A percentile compares a stretch with the other conserved stretches of the same genome.
These are phyloP conservation scores for Kryptolebias ocellatus DNA, from an alignment of 2,797 vertebrate species.

Conservation along the genomic window DNA sequence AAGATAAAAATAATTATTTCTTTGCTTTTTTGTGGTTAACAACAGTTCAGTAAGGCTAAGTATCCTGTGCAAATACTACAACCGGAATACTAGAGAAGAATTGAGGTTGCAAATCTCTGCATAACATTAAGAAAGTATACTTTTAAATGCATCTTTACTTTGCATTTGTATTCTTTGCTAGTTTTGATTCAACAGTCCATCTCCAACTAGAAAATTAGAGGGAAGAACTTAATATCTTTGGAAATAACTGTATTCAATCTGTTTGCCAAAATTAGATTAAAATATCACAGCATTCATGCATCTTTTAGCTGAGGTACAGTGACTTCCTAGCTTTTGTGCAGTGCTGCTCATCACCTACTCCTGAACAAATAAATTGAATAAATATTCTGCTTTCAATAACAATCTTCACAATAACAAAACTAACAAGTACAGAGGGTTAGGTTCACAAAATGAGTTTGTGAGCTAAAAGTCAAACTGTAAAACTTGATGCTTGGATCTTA, in stretches of 20 bases:
- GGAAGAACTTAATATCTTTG: neutral
- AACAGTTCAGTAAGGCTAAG: slow-evolving; percentile 24
- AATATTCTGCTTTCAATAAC: too few relatives aligned
- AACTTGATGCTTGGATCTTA: too few relatives aligned
- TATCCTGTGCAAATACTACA: slow-evolving; percentile 20
- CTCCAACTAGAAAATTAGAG: neutral
- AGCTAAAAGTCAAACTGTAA: too few relatives aligned
- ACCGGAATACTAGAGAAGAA: slow-evolving; percentile 3
- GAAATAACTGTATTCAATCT: slow-evolving; percentile 8
- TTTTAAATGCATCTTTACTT: neutral
- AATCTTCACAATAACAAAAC: too few relatives aligned
- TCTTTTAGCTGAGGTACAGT: too few relatives aligned
- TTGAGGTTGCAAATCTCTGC: slow-evolving; percentile 6
- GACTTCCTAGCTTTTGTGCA: too few relatives aligned
- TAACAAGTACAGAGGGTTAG: too few relatives aligned
- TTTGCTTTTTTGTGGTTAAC: slow-evolving; percentile 27
- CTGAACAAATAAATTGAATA: too few relatives aligned
- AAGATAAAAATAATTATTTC: slow-evolving; percentile 49
- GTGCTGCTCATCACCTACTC: too few relatives aligned
- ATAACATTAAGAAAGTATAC: slow-evolving; percentile 1
- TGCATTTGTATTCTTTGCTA: neutral
- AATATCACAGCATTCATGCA: neutral
- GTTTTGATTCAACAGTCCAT: neutral
- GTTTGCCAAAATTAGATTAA: slow-evolving; percentile 1
- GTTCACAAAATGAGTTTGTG: too few relatives aligned